Base-by-base conservation (phyloP, 2,113 vertebrate genomes). In the Anhinga rufa region DNA sequence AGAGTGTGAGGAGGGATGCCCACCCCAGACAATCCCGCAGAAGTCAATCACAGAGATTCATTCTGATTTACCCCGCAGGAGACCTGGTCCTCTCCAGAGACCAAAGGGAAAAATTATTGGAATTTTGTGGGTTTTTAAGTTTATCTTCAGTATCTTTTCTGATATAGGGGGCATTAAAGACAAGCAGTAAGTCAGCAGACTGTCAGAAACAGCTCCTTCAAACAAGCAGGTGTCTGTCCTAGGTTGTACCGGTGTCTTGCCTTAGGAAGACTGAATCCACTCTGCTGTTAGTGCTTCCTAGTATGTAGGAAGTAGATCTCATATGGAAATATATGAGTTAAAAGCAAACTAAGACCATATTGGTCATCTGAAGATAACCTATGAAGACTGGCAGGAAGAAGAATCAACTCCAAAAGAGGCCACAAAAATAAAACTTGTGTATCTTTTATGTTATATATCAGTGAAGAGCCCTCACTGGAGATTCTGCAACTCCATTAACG, bases 391-490 rank as follows among this genome's bases (percentile, higher is more conserved):
- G 2, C 26, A 72, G 36, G 34, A 52, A 69, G 38, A 66, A 54
- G 68, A 74, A 57, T 3, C 16, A 62, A 10, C 24, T 77, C 36
- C 58, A 65, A 44, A 80, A 57, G 76, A 44, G 44, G 26, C 5
- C 49, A 52, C 44, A 72, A 51, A 83, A 82, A 17, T 32, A 55
- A 61, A 9, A 4, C 8, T 36, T 38, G 32, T 0, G 0, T 21
- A 6, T 32, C 28, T 70, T 82, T 64, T 8, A 3, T 20, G 31
- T 42, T 31, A 38, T 34, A 15, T 32, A 21, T 17, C 31, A 88
- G 9, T 3, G 18, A 72, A 64, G 20, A 80, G 26, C 25, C 11
- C 34, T 61, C 64, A 36, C 44, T 44, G 16, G 12, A 31, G 12
- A 21, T 80, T 60, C 40, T 80, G 38, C 52, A 65, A 31, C 22